phyloP scores from a whole-genome alignment of 2,113 vertebrate species.

The Egretta garzetta region DNA sequence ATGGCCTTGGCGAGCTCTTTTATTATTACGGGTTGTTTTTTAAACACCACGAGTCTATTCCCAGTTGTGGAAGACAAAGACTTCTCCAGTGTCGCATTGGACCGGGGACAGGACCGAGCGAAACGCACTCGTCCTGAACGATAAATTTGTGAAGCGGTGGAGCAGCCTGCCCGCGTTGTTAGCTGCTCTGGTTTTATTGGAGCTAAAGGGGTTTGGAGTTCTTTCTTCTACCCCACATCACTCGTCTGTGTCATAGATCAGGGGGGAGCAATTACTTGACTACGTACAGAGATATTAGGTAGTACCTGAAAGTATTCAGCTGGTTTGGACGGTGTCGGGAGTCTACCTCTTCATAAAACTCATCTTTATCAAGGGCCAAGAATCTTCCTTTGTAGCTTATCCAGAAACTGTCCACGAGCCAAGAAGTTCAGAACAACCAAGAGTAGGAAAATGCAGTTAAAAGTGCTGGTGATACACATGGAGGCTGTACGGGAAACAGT shows the following conservation, averaged over 20 bases:
- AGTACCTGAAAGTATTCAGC: not conserved
- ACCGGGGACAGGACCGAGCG: not conserved
- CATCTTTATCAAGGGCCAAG: not conserved
- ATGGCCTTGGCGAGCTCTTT: not conserved
- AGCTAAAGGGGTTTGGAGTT: not conserved
- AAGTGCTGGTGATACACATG: not conserved
- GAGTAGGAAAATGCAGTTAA: not conserved
- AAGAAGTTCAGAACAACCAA: not conserved
- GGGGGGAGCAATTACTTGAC: not conserved
- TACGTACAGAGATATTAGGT: rapidly evolving
- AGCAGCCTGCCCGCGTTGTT: not conserved
- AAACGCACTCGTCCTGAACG: not conserved
- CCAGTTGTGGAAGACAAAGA: not conserved
- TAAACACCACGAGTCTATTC: not conserved
- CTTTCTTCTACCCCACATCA: not conserved
- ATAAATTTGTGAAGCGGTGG: not conserved
- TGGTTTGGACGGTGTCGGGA: not conserved
- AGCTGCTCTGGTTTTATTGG: not conserved
- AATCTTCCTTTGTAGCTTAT: not conserved
- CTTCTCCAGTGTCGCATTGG: too few relatives aligned
- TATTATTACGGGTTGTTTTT: not conserved
- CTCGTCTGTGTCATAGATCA: not conserved
- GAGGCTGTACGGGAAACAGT: not conserved
- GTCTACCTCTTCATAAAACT: not conserved
- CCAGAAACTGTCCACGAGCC: not conserved